Conservation (phyloP, 2,113 vertebrate genomes). For the Chunga burmeisteri region DNA sequence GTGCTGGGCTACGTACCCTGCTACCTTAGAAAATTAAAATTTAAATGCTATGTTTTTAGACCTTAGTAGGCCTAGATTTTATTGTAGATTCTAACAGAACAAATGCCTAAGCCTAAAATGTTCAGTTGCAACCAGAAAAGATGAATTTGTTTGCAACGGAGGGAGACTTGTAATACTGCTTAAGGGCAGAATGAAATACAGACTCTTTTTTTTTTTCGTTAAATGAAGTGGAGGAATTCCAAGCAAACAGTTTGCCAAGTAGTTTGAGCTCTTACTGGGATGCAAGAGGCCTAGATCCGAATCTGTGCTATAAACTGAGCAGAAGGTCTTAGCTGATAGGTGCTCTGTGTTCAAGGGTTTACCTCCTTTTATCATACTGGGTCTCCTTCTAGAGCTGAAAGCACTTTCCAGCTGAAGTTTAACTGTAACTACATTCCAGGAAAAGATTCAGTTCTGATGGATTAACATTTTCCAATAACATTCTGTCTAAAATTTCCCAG, state of each 20-base stretch:
- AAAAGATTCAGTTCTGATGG: background rate
- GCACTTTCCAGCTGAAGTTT: background rate
- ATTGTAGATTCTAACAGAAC: background rate
- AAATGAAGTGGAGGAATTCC: background rate
- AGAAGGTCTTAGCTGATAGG: background rate
- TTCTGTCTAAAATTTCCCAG: background rate
- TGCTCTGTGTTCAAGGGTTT: background rate
- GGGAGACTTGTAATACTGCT: background rate
- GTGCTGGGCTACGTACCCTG: background rate
- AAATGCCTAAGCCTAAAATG: background rate
- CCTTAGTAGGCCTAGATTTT: background rate
- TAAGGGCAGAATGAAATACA: background rate
- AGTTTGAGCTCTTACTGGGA: background rate
- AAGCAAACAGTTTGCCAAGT: background rate
- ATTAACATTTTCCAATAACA: constrained; percentile 27
- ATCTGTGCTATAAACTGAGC: background rate
- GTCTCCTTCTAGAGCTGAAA: background rate
- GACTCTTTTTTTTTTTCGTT: background rate
- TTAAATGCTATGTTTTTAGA: background rate
- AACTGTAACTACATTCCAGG: background rate
- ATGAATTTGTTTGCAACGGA: background rate
- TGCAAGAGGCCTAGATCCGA: rapidly evolving
- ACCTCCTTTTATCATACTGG: background rate
- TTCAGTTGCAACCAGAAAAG: background rate
- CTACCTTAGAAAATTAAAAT: background rate